phyloP scores from a whole-genome alignment of 2,797 vertebrate genomes.

The Coracias cyanogaster region DNA sequence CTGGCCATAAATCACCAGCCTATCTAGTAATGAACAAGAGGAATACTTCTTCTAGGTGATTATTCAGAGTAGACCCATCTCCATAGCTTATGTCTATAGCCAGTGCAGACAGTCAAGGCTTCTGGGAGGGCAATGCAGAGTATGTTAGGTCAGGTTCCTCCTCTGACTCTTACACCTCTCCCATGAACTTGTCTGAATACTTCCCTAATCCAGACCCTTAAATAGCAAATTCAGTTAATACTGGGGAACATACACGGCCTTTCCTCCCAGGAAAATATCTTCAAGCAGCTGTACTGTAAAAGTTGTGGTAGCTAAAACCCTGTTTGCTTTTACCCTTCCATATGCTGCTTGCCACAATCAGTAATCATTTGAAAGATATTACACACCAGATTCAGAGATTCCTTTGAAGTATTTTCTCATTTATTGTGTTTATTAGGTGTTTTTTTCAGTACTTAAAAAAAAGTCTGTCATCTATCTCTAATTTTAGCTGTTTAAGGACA shows the following conservation, averaged over 20 bases:
- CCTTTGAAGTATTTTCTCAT: conserved; percentile 1
- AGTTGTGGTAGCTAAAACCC: neutral
- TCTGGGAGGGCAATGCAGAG: neutral
- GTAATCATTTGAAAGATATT: neutral
- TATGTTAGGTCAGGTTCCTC: neutral
- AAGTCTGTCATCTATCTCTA: neutral
- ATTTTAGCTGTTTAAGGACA: neutral
- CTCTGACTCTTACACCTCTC: neutral
- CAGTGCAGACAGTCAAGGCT: neutral
- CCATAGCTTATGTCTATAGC: neutral
- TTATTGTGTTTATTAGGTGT: neutral
- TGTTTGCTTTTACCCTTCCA: neutral
- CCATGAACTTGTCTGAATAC: neutral
- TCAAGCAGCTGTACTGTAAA: neutral
- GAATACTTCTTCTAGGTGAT: neutral
- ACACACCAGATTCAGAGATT: neutral
- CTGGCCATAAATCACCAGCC: neutral
- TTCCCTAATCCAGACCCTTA: neutral
- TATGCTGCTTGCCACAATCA: rapidly evolving
- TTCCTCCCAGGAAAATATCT: neutral
- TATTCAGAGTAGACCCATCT: neutral
- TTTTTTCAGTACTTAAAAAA: conserved; percentile 18
- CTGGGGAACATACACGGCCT: neutral
- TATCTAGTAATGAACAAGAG: neutral
- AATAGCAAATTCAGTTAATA: neutral